Conservation (phyloP, 2,888 invertebrate genomes). For the Scaptomyza polygonia region DNA sequence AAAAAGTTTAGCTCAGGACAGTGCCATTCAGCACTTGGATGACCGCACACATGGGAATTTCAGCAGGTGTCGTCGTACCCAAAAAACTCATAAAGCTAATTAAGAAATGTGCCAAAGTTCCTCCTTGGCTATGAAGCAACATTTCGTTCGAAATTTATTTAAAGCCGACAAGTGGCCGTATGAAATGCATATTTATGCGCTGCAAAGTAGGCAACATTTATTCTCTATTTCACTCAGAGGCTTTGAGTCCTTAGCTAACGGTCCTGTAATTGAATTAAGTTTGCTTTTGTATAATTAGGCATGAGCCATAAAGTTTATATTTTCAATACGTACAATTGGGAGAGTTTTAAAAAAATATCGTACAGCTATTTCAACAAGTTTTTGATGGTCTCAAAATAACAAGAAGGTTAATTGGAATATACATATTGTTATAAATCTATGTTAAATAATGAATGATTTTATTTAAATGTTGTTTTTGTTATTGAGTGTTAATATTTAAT, state of each 20-base stretch:
- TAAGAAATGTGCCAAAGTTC: constrained; percentile 76
- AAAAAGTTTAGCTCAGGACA: constrained; percentile 40
- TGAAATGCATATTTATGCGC: constrained; percentile 62
- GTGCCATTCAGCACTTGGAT: constrained; percentile 59
- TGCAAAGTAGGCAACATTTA: constrained; percentile 33
- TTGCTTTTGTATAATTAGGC: constrained; percentile 50
- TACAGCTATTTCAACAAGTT: background rate
- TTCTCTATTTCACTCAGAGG: constrained; percentile 1
- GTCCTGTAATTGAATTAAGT: constrained; percentile 61
- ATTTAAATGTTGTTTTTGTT: too few relatives aligned
- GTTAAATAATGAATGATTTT: too few relatives aligned
- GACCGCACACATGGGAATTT: constrained; percentile 77
- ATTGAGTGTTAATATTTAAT: too few relatives aligned
- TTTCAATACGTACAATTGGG: background rate
- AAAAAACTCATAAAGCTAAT: constrained; percentile 80
- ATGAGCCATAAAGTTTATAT: constrained; percentile 25
- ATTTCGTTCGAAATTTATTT: constrained; percentile 51
- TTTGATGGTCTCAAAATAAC: too few relatives aligned
- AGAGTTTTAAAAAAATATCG: constrained; percentile 10
- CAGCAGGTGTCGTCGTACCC: constrained; percentile 56
- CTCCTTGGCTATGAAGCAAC: constrained; percentile 1
- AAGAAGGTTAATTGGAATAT: too few relatives aligned
- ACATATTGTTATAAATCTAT: too few relatives aligned
- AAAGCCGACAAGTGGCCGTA: constrained; percentile 54
- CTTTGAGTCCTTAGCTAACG: constrained; percentile 11